Evolutionary conservation across 2,113 vertebrate genomes (phyloP), one percentile per base, ranked within the genome.

Genomic region (Brachypodius melanocephalos): DNA sequence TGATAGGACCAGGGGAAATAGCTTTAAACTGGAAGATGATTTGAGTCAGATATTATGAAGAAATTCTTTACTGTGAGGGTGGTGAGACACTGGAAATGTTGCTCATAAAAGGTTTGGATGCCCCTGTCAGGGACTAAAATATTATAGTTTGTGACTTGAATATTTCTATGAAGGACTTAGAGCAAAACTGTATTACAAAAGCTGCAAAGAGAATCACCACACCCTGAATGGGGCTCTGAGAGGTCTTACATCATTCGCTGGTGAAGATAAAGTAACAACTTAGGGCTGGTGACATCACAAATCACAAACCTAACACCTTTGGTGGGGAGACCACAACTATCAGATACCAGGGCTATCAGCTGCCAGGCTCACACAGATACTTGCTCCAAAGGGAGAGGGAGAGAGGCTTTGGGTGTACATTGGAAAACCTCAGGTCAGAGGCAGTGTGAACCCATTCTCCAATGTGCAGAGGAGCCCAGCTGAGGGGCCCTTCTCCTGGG

Each of bases 401-500:
- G 21, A 61, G 28, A 40, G 10, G 29, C 22, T 49, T 48, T 49
- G 45, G 34, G 13, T 26, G 14, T 15, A 17, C 12, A 6, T 12
- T 62, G 21, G 13, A 49, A 38, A 61, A 46, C 20, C 26, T 38
- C 19, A 38, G 24, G 43, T 31, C 15, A 49, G 21, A 49, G 43
- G 13, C 17, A 40, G 5, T 19, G 57, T 32, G 6, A 0, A 0
- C 28, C 7, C 8, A 26, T 32, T 22, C 29, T 40, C 4, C 0
- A 0, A 1, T 17, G 17, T n/a, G 58, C 29, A 49, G 13, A 40
- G 17, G 12, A 42, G 22, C 46, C 13, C 34, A 62, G 21, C 10
- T n/a, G 17, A 62, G 74, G 29, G 10, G 8, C 10, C 28, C 6
- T 61, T 49, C 8, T 32, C 21, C 17, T 15, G 7, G 16, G 9